phyloP scores from a whole-genome alignment of 1,140 invertebrate species.

The Heliconius hewitsoni region DNA sequence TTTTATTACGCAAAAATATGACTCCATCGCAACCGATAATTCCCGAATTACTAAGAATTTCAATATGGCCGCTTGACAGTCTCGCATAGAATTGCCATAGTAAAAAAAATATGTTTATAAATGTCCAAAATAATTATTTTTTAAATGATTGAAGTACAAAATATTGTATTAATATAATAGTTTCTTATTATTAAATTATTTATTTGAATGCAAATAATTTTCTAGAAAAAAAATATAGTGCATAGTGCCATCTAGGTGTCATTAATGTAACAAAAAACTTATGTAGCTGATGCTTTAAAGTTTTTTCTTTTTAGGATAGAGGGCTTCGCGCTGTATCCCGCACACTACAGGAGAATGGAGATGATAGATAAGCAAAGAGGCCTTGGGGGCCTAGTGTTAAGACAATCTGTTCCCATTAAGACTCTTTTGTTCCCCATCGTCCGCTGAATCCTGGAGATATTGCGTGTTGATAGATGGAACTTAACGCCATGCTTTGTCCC shows the following conservation, averaged over 20 bases:
- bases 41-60: constrained; percentile 75
- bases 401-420: background rate
- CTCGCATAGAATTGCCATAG: constrained; percentile 47
- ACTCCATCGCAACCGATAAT: constrained; percentile 81
- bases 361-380: too few relatives aligned
- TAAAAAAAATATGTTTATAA: constrained; percentile 26
- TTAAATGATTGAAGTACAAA: too few relatives aligned
- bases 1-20: constrained; percentile 78
- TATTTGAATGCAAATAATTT: background rate
- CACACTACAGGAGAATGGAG: too few relatives aligned
- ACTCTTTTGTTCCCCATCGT: too few relatives aligned
- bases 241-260: background rate
- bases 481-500: too few relatives aligned
- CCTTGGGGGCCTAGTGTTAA: too few relatives aligned
- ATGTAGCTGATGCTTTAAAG: background rate
- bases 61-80: constrained; percentile 66
- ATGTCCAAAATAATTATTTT: background rate
- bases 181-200: background rate
- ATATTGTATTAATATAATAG: background rate
- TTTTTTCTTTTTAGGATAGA: background rate
- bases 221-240: too few relatives aligned
- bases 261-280: background rate
- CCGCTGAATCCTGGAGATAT: too few relatives aligned
- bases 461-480: too few relatives aligned
- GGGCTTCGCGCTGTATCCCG: background rate